Base-by-base conservation (phyloP, 2,797 vertebrate genomes). In the Lycodopsis pacificus region DNA sequence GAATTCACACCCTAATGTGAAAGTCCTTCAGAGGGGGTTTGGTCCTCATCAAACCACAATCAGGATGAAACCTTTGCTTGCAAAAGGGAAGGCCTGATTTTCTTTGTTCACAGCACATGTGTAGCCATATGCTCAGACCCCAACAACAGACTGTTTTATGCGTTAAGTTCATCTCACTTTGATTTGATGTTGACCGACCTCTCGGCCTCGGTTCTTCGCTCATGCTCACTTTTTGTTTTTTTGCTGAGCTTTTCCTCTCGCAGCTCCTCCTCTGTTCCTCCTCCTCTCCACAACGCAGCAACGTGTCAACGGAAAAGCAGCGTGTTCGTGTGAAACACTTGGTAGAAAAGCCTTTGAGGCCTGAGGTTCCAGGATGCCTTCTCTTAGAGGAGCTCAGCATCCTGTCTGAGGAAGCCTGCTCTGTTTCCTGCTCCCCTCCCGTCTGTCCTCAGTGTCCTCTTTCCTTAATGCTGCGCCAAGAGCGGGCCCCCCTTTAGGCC, bases 361-460 rank as follows among this genome's bases (percentile, higher is more conserved):
- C 32, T 74, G 79, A 75, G 84, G 93, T 83, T 94, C 83, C 94
- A 95, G 93, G 94, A 94, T 93, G 91, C 91, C 90, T 34, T 34
- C 32, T 92, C 89, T 88, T 90, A 80, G 91, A 94, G 90, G 78
- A 92, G 83, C 83, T 46, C 53, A 30, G 90, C 91, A 93, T 96
- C 95, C 95, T 95, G 94, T 87, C 86, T 83, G 83, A 95, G 95
- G 94, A 96, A 94, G 84, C 88, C 85, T 81, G 91, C 74, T 84
- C 88, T 73, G 81, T 90, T 95, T 95, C 95, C 94, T 93, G 90
- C 71, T 77, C 80, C 86, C 78, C 71, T 74, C 76, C 80, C 78
- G 38, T 61, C 49, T 72, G 44, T 82, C 85, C 82, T 81, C 69
- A 46, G 59, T 81, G 83, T 91, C 84, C 80, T 90, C 59, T 30